Evolutionary conservation across 2,888 invertebrate genomes (phyloP), one percentile per base, ranked within the genome.

Genomic region (Auanema sp.): DNA sequence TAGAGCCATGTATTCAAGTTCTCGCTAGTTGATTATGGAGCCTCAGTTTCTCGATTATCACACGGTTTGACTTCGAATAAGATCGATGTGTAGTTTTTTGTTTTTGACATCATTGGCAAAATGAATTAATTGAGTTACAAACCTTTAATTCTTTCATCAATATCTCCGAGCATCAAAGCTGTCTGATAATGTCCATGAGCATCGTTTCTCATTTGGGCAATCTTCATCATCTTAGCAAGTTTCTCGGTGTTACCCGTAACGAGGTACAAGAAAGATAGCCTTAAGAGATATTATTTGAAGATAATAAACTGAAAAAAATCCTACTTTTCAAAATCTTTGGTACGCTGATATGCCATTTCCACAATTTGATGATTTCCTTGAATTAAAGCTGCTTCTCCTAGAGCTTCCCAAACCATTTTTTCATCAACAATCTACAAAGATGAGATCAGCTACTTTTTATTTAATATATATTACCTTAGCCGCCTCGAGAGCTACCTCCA

Each of bases 271-370:
- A 99, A 98, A 16, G 95, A 92, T 0, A 99, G 88, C 24, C 59
- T 44, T 14, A 14, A 52, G 21, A 14, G 16, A 24, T 16, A 18
- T 21, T 21, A 16, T 14, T 14, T 58, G 5, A 14, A 14, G 10
- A 42, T 11, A 47, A 12, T 3, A 44, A 12, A 16, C 33, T 18
- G 4, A 55, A 23, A 8, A 4, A n/a, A 14, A 42, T n/a, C 47
- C 1, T 14, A 51, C 86, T 96, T 96, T 85, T 98, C 97, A 85
- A 98, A 99, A 87, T 96, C 96, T 87, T 98, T 99, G 0, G 96
- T 98, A 69, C 97, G 89, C 84, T 99, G 97, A 86, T 99, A 99
- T 83, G 96, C 95, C 95, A 98, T 96, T 85, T 99, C 98, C 0
- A 98, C 97, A 55, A 91, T 87, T 85, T 89, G 87, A 59, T 76